A percentile compares a stretch with the other conserved stretches of the same genome.
phyloP scores from a whole-genome alignment of 64 coral and sea anemone species.

The Dendronephthya gigantea region DNA sequence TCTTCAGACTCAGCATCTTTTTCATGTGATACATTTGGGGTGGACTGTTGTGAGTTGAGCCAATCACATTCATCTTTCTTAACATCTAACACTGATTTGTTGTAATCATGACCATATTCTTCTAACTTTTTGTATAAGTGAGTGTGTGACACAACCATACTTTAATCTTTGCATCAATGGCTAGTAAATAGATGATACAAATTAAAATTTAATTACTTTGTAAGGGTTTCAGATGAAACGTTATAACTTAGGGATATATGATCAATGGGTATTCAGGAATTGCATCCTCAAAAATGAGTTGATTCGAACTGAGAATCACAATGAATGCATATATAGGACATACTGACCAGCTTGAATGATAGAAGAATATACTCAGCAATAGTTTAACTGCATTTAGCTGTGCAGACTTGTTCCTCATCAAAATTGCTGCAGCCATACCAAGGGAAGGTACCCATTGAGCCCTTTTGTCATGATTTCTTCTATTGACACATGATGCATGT shows the following conservation, averaged over 20 bases:
- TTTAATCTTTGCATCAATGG: background rate
- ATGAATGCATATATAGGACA: background rate
- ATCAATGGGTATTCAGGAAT: background rate
- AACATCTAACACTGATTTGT: background rate
- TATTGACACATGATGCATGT: constrained; percentile 17
- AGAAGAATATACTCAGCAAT: constrained; percentile 45
- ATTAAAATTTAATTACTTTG: background rate
- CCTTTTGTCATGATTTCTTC: background rate
- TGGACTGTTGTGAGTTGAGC: background rate
- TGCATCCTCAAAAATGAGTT: background rate
- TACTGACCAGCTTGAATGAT: constrained; percentile 65
- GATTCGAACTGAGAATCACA: too few relatives aligned
- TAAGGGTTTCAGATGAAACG: background rate
- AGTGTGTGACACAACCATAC: background rate
- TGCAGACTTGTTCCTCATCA: too few relatives aligned
- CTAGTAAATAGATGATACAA: background rate
- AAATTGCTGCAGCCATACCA: constrained; percentile 4
- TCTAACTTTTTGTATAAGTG: constrained; percentile 27
- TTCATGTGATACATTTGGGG: background rate
- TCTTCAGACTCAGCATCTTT: background rate
- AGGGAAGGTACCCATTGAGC: background rate
- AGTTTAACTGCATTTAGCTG: too few relatives aligned
- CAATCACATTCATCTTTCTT: background rate
- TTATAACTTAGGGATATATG: background rate
- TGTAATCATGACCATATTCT: constrained; percentile 48